phyloP scores from a whole-genome alignment of 2,113 vertebrate species.

The Barbus barbus region DNA sequence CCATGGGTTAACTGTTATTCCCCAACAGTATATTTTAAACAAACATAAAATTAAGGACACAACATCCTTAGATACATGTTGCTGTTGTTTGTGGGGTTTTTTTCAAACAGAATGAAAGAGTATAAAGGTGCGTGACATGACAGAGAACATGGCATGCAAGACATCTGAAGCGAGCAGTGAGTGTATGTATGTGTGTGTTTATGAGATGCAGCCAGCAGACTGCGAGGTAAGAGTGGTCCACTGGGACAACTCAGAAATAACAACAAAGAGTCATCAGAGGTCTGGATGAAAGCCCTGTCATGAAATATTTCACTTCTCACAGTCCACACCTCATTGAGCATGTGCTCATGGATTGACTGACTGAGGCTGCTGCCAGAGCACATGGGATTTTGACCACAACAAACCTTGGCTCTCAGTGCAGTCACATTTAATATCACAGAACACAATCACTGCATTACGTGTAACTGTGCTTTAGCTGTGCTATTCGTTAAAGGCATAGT shows the following conservation, averaged over 20 bases:
- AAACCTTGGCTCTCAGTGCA: neutral
- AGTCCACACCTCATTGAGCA: conserved; percentile 59
- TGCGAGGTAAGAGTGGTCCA: conserved; percentile 68
- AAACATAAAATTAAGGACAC: neutral
- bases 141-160: conserved; percentile 50
- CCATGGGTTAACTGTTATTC: no score
- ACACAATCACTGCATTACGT: neutral
- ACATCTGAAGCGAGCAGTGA: conserved; percentile 36
- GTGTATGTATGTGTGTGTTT: conserved; percentile 41
- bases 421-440: conserved; percentile 8
- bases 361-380: conserved; percentile 25
- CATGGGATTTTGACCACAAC: conserved; percentile 59
- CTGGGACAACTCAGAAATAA: conserved; percentile 74
- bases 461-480: neutral
- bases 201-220: conserved; percentile 67
- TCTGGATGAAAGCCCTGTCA: conserved; percentile 73
- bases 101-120: conserved; percentile 28
- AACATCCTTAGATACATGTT: neutral
- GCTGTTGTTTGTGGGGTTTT: neutral
- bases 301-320: conserved; percentile 64
- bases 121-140: conserved; percentile 58
- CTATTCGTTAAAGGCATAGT: neutral
- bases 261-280: conserved; percentile 73
- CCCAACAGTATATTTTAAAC: no score
- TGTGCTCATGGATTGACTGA: conserved; percentile 53